Base-by-base conservation (phyloP, 2,797 vertebrate species). In the Clamator glandarius region DNA sequence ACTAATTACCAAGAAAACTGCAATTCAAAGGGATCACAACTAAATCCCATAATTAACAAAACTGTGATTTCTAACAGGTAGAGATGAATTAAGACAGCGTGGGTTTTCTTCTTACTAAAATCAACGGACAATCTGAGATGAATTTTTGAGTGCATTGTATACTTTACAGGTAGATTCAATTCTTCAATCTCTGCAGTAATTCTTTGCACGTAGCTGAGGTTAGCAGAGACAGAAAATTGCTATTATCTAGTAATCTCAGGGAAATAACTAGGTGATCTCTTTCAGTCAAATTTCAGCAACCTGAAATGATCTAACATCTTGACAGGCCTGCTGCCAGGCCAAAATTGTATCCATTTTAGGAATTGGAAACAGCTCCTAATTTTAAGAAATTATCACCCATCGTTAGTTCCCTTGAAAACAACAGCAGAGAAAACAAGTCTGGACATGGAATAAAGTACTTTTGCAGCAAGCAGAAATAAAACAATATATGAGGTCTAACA, bases 1-100 rank as follows among this genome's bases (percentile, higher is more conserved):
- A 92, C 39, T 92, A 90, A 86, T 68, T 95, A 89, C 67, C 70
- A 85, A 73, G 55, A 58, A 94, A 85, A 72, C 51, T 41, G 69
- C 73, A 79, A 59, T 77, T 89, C 76, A 92, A 52, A 81, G 51
- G 31, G 58, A 84, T 81, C 83, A 88, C 69, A 81, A 68, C 46
- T 77, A 73, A 68, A 80, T 75, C 58, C 66, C 11, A 15, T 78
- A 87, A 81, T 85, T 92, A 88, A 59, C 48, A 78, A 84, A 92
- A 84, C 36, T 25, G 23, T 63, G 25, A 79, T 84, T 90, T 78
- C 75, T 83, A 11, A 67, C 48, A 62, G 35, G 31, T 68, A 70
- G 52, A 39, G 39, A 39, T 39, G 81, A 92, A 90, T 68, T 48
- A 67, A 44, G 26, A 51, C 29, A 55, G 14, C 19, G n/a, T 1